These are phyloP conservation scores for Oreotragus oreotragus DNA, from an alignment of 2,113 vertebrate species.

Conservation along the genomic window DNA sequence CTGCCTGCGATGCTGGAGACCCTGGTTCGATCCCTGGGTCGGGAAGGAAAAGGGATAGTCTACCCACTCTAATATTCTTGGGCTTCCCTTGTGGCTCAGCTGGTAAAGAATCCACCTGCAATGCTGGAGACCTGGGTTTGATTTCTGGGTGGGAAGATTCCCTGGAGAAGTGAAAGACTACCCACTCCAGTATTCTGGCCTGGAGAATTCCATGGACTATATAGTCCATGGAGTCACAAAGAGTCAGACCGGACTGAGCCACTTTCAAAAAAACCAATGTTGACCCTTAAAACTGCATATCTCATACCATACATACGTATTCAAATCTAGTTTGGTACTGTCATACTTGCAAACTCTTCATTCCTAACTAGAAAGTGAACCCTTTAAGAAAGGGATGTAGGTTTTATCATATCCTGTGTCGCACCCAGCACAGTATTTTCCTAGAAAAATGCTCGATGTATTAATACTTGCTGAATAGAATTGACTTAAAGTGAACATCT, in stretches of 20 bases:
- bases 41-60: not conserved
- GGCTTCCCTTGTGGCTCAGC: not conserved
- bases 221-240: not conserved
- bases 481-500: not conserved
- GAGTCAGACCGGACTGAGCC: not conserved
- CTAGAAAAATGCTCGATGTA: not conserved
- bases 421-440: not conserved
- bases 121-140: not conserved
- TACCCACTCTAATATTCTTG: not conserved
- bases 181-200: not conserved
- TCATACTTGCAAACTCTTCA: not conserved
- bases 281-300: not conserved
- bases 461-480: not conserved
- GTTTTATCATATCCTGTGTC: not conserved
- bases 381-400: not conserved
- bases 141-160: not conserved
- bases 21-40: rapidly evolving
- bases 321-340: not conserved
- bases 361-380: not conserved
- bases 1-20: not conserved
- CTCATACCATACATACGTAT: not conserved
- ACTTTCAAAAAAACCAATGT: not conserved
- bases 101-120: not conserved
- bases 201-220: not conserved
- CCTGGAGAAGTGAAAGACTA: not conserved